Percentiles rank a stretch among this genome's conserved stretches.
Conservation (phyloP, 2,797 vertebrate species). For the Erethizon dorsatum region DNA sequence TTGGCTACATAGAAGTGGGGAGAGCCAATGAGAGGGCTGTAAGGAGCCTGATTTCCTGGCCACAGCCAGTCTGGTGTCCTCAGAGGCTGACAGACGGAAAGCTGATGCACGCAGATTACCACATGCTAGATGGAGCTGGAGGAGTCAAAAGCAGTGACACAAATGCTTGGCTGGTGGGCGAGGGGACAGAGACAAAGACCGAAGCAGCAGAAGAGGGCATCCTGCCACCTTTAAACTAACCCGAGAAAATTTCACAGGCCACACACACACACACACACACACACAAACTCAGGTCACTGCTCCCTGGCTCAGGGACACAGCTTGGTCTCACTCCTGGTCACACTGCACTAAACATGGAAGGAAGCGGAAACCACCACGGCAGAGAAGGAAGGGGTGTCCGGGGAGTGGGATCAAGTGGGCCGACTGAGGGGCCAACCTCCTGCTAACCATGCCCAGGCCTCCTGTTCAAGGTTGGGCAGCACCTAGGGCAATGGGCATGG, state of each 20-base stretch:
- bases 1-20: conserved; percentile 13
- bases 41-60: not conserved
- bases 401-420: not conserved
- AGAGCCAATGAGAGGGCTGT: not conserved
- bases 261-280: not conserved
- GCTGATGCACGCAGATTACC: not conserved
- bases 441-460: not conserved
- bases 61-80: not conserved
- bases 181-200: not conserved
- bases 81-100: not conserved
- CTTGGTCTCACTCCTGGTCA: not conserved
- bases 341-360: not conserved
- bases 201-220: not conserved
- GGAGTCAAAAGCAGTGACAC: not conserved
- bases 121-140: not conserved
- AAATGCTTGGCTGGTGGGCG: not conserved
- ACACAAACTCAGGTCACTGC: not conserved
- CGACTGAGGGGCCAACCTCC: not conserved
- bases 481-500: not conserved
- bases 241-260: not conserved
- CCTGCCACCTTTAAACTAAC: not conserved
- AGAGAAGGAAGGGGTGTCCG: not conserved
- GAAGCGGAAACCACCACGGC: not conserved
- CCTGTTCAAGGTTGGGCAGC: not conserved
- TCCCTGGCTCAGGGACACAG: not conserved